Evolutionary conservation across 1,140 invertebrate genomes (phyloP), one percentile per base, ranked within the genome.

Genomic region (Papilio machaon): DNA sequence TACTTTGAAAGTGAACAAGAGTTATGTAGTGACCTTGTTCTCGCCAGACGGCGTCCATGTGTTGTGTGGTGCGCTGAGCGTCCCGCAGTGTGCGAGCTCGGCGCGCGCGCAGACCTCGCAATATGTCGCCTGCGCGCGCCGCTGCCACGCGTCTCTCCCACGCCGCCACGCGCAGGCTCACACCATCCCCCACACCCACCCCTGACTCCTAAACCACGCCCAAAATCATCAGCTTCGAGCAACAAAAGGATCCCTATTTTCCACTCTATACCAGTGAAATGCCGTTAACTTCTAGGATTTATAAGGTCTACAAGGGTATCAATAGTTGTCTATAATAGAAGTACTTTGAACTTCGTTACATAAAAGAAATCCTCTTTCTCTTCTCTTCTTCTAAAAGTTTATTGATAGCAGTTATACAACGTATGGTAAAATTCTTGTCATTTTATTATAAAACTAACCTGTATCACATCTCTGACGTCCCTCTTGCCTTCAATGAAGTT

Each of bases 61-160:
- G 94, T 17, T 90, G 88, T 49, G 95, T 95, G 73, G 94, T 95
- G 84, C 96, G 94, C 88, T 96, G 95, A 0, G 96, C 96, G 88
- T 96, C 95, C 58, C 95, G 89, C 13, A 95, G 91, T 8, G 92
- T 95, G 83, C 96, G 92, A 46, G 95, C 92, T 76, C 95, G 93
- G 77, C 96, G 90, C 64, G 94, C 95, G 43, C 95, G 90, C 58
- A 96, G 91, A 11, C 91, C 95, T 30, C 95, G 93, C 86, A 96
- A 94, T 58, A 96, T 96, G 91, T 96, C 95, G 3, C 95, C 95
- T 0, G 96, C 96, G 5, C 96, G 90, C 81, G 96, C 95, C 30
- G 96, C 96, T 73, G 95, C 96, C 79, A 96, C 94, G 75, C 95
- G 95, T 58, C 95, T 91, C 91, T 96, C 96, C 96, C 96, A 96